Conservation (phyloP, 35 echinoderm and acorn worm species). For the Stichopus chloronotus region DNA sequence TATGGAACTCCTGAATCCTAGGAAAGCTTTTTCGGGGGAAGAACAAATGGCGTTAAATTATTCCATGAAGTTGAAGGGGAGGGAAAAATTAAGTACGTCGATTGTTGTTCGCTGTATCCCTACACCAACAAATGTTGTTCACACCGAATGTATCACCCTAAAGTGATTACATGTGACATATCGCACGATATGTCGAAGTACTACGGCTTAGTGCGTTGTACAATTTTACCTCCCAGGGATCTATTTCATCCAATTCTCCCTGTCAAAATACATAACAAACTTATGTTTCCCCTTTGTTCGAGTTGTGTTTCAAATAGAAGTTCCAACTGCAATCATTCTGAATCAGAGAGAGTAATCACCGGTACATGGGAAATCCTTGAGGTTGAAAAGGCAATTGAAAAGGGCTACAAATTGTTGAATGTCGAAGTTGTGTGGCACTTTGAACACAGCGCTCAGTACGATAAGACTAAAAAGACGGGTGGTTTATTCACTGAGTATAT, state of each 20-base stretch:
- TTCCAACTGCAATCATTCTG: no score
- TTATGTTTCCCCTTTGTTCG: conserved; percentile 74
- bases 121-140: conserved; percentile 45
- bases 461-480: conserved; percentile 50
- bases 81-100: conserved; percentile 58
- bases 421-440: conserved; percentile 79
- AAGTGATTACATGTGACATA: neutral
- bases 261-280: conserved; percentile 25
- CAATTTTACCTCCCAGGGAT: no score
- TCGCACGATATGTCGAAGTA: conserved; percentile 1
- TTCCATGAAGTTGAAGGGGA: conserved; percentile 21
- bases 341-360: no score
- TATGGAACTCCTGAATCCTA: neutral
- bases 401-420: conserved; percentile 57
- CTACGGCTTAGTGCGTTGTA: no score
- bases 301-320: conserved; percentile 6
- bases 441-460: conserved; percentile 33
- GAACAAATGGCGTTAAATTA: conserved; percentile 59
- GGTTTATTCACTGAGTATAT: conserved; percentile 55
- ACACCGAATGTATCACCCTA: conserved; percentile 67
- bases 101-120: conserved; percentile 69
- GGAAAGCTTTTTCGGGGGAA: conserved; percentile 61
- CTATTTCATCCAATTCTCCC: conserved; percentile 65
- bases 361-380: conserved; percentile 42
- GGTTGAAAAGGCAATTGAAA: conserved; percentile 61